Evolutionary conservation across 1,140 invertebrate species (phyloP), one percentile per base, ranked within the genome.

Genomic region (Epicauta chinensis): DNA sequence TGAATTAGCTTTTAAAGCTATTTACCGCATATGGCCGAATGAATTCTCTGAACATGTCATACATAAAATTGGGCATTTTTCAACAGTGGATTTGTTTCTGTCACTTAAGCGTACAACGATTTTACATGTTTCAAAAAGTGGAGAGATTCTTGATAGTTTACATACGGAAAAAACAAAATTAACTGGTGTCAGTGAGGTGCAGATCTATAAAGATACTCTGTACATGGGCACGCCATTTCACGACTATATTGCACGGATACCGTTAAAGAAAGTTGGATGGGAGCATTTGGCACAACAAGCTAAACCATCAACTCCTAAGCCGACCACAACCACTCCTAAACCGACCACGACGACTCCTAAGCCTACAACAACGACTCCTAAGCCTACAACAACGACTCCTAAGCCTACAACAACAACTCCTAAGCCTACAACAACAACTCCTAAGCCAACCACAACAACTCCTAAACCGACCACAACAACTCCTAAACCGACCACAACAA

Each of bases 201-300:
- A 81, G 44, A 75, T 84, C 32, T 65, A 73, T 16, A 67, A 76
- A 51, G 75, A 62, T 37, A 75, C 66, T 51, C 71, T 84, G 2
- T 86, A 81, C 67, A 63, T 87, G 1, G 84, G 89, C 11, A 83
- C 81, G n/a, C 86, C 86, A 6, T 79, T 76, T 53, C 80, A 82
- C 61, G 68, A 81, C 15, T 86, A 77, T 60, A 67, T 92, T 36
- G 82, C 73, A 3, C 75, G 79, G 57, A 73, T 82, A 15, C 75
- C 79, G 30, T 67, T 83, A 9, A 66, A 75, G 45, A 65, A 79
- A 60, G 61, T 74, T 60, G 66, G 79, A 32, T 71, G 77, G 53
- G 54, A 67, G 55, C 57, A 71, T 40, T 59, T 64, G 30, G 36
- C 44, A 35, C 53, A 59, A 34, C 23, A 12, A 32, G 23, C 12